A percentile compares a stretch with the other conserved stretches of the same genome.
Evolutionary conservation across 1,140 invertebrate genomes (phyloP).

Genomic region (Thaumatotibia leucotreta): DNA sequence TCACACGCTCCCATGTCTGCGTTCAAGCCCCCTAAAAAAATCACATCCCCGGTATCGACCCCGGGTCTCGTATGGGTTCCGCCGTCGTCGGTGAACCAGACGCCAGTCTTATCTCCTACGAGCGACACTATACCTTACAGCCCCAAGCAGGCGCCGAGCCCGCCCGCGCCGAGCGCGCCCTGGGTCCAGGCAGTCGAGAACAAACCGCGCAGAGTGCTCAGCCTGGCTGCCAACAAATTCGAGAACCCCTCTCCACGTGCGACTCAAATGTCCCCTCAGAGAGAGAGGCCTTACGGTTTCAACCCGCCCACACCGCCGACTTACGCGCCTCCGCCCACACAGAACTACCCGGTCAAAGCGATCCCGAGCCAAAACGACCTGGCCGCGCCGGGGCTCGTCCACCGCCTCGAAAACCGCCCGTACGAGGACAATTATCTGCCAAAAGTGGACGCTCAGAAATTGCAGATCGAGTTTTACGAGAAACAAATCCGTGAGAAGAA

Average conservation of each 20-base stretch:
- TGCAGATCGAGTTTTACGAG: slow-evolving; percentile 75
- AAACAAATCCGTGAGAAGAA: slow-evolving; percentile 65
- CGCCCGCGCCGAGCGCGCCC: slow-evolving; percentile 36
- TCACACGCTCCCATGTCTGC: slow-evolving; percentile 84
- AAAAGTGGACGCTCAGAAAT: slow-evolving; percentile 62
- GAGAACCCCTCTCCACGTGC: slow-evolving; percentile 38
- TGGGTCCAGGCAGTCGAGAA: slow-evolving; percentile 46
- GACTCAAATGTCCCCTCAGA: slow-evolving; percentile 22
- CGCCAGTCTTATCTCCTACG: slow-evolving; percentile 45
- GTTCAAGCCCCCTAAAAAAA: slow-evolving; percentile 79
- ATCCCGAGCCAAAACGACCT: slow-evolving; percentile 64
- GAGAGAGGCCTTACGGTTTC: slow-evolving; percentile 22
- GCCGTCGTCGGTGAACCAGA: slow-evolving; percentile 59
- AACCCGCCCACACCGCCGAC: slow-evolving; percentile 49
- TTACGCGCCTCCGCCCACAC: slow-evolving; percentile 47
- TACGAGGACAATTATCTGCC: slow-evolving; percentile 18
- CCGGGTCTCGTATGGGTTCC: slow-evolving; percentile 67
- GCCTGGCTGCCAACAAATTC: slow-evolving; percentile 67
- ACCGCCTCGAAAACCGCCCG: neutral
- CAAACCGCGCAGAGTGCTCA: slow-evolving; percentile 57
- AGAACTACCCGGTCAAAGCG: slow-evolving; percentile 47
- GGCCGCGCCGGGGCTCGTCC: slow-evolving; percentile 60
- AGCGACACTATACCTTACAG: slow-evolving; percentile 21
- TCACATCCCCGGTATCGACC: slow-evolving; percentile 48
- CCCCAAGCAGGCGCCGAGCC: slow-evolving; percentile 34